Evolutionary conservation across 2,888 invertebrate genomes (phyloP), one percentile per base, ranked within the genome.

Genomic region (Cryptus armator): DNA sequence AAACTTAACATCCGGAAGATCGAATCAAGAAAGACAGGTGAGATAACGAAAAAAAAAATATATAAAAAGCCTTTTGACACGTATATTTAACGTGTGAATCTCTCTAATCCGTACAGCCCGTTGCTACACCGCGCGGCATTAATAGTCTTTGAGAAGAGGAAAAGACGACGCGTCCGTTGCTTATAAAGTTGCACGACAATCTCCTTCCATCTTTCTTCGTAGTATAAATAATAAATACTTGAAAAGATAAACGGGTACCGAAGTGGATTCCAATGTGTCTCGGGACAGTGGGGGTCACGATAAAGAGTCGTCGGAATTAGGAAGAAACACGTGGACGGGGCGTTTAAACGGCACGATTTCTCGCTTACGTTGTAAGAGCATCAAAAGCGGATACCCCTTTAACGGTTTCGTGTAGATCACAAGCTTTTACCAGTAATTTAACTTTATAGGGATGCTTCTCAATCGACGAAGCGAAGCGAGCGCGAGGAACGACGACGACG

Each of bases 361-460:
- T 48, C 24, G 43, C 12, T 12, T 24, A 29, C 14, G 29, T 29
- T 5, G 59, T 59, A 19, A 29, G 29, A 12, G 32, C 12, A 32
- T 29, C 14, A 12, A 19, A 14, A 32, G 19, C 79, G 84, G 56
- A 37, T 62, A 43, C n/a, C 56, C 84, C 88, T 88, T 87, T 37
- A 37, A 89, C 87, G 46, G 86, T 89, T 89, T 88, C 87, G 88
- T 92, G 91, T 91, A 91, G 89, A 92, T 91, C 91, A 92, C 88
- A 89, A 64, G 90, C 90, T 91, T 91, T 92, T 90, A 90, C 91
- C 90, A 89, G 91, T 91, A 91, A 92, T 91, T 92, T 89, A 89
- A 88, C 87, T 89, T 89, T 90, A 90, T 91, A 86, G 86, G 84
- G 79, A 81, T 84, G 89, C 68, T 70, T 59, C 51, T 43, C 74